Evolutionary conservation across 2,888 invertebrate species (phyloP).

Genomic region (Drosophila meridiana): DNA sequence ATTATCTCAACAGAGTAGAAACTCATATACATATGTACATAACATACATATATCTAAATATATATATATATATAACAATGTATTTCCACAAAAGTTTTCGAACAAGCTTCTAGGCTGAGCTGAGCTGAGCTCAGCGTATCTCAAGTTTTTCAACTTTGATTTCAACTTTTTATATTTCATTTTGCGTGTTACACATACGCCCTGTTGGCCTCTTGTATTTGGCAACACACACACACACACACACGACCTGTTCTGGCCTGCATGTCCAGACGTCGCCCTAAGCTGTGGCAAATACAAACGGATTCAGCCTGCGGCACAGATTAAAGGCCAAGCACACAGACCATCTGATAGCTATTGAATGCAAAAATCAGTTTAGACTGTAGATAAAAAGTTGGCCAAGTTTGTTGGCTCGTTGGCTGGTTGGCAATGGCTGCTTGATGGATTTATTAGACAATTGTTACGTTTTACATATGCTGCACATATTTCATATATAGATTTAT

Average conservation of each 20-base stretch:
- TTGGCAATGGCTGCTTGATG: not conserved
- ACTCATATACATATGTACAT: not conserved
- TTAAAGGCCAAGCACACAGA: constrained; percentile 23
- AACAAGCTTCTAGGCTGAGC: constrained; percentile 40
- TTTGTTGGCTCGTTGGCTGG: not conserved
- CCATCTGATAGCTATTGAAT: constrained; percentile 9
- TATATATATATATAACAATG: not conserved
- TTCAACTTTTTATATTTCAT: constrained; percentile 32
- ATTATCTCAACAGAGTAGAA: constrained; percentile 22
- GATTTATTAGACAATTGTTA: constrained; percentile 14
- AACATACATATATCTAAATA: not conserved
- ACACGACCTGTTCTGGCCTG: constrained; percentile 44
- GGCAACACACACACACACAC: constrained; percentile 27
- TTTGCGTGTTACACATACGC: constrained; percentile 7
- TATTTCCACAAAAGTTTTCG: constrained; percentile 5
- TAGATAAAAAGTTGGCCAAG: constrained; percentile 11
- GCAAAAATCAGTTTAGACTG: constrained; percentile 8
- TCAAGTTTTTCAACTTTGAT: constrained; percentile 37
- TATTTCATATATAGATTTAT: not conserved
- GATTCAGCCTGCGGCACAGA: constrained; percentile 31
- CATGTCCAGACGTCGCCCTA: constrained; percentile 24
- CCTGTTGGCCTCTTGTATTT: constrained; percentile 18
- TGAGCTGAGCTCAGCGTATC: constrained; percentile 15
- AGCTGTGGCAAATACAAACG: constrained; percentile 47
- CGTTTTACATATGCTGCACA: not conserved